Evolutionary conservation across 2,113 vertebrate species (phyloP), one percentile per base, ranked within the genome.

Genomic region (Microtus ochrogaster): DNA sequence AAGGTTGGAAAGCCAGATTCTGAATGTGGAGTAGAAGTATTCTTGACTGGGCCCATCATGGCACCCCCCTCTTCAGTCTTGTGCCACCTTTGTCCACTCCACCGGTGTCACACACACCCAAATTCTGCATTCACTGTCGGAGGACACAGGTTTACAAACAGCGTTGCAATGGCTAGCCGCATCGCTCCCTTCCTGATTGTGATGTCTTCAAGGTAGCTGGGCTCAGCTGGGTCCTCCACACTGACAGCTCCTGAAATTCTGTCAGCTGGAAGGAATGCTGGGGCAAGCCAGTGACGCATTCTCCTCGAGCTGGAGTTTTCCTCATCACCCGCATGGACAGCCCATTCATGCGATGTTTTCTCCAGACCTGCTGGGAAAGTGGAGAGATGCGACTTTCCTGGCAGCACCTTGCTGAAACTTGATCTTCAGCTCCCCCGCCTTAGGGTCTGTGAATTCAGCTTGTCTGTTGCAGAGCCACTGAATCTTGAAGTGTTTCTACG

Each of bases 1-100:
- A 39, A 26, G 24, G 7, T 19, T 19, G 77, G 84, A 16, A 47
- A 58, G 22, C 49, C 47, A 36, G 3, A 22, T 36, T 55, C 68
- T 74, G 33, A 24, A 12, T 22, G n/a, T 41, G 52, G 63, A 21
- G 36, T 44, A 28, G 8, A 12, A 33, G 47, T 7, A 5, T 30
- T 3, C 14, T 12, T 8, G 41, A 30, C 17, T 13, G 55, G 28
- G 12, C 7, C 0, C 2, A 39, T 68, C 19, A 1, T 17, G 4
- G 44, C 41, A 19, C 12, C 58, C 68, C 36, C 7, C 26, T 33
- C 17, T 30, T 41, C 13, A 58, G n/a, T 44, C 21, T 3, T 36
- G 17, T 16, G 0, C 19, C n/a, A 2, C 36, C 7, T 12, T 3
- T 30, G 44, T 41, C 26, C 39, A 4, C 28, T 11, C 49, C 55